phyloP scores from a whole-genome alignment of 2,888 invertebrate genomes.

The Ornithoptera alexandrae region DNA sequence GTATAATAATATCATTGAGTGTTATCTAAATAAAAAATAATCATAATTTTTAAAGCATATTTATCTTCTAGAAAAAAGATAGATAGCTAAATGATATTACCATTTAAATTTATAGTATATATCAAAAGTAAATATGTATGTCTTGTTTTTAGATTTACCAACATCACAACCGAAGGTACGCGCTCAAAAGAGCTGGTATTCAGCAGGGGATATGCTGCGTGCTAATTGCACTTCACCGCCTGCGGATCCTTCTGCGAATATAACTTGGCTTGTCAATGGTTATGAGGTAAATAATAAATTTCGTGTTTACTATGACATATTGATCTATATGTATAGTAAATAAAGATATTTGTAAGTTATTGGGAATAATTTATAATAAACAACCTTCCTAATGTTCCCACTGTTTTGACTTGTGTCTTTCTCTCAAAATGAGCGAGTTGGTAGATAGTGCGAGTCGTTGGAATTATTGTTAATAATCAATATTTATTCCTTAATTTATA shows the following conservation, averaged over 20 bases:
- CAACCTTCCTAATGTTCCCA: neutral
- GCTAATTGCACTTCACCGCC: slow-evolving; percentile 86
- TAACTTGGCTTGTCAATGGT: slow-evolving; percentile 86
- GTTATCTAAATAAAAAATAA: too few species aligned
- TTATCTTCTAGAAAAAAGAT: too few species aligned
- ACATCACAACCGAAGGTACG: slow-evolving; percentile 81
- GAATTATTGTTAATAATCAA: neutral
- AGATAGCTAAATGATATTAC: too few species aligned
- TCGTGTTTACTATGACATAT: neutral
- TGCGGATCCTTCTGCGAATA: slow-evolving; percentile 83
- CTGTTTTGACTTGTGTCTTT: neutral
- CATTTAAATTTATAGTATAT: too few species aligned
- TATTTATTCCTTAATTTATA: neutral
- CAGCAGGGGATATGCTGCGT: slow-evolving; percentile 83
- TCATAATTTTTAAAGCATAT: too few species aligned
- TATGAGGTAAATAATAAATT: slow-evolving; percentile 65
- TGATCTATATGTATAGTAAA: neutral
- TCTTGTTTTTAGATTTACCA: slow-evolving; percentile 79
- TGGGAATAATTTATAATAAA: too few species aligned
- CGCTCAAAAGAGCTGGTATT: slow-evolving; percentile 84
- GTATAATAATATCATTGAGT: too few species aligned
- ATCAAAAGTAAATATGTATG: too few species aligned
- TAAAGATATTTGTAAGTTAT: too few species aligned
- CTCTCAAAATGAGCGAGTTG: neutral
- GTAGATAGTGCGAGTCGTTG: too few species aligned